Evolutionary conservation across 2,888 invertebrate genomes (phyloP).

Genomic region (Eupithecia subfuscata): DNA sequence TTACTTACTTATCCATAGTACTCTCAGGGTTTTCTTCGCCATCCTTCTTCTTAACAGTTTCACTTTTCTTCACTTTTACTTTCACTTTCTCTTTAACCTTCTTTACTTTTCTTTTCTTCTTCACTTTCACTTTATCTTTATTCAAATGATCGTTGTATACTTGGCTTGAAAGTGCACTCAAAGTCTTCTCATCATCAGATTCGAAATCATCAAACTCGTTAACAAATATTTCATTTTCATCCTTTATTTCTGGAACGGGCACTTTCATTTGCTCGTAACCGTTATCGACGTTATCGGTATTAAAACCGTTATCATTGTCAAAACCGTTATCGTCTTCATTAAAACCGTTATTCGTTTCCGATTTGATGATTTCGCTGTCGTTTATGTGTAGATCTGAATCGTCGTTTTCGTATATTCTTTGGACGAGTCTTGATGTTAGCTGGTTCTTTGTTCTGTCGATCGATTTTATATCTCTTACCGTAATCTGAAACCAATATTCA

Average conservation of each 20-base stretch:
- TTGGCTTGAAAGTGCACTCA: slow-evolving; percentile 21
- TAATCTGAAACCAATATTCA: slow-evolving; percentile 56
- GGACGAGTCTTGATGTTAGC: slow-evolving; percentile 52
- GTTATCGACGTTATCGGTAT: slow-evolving; percentile 9
- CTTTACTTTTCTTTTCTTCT: slow-evolving; percentile 45
- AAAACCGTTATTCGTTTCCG: slow-evolving; percentile 34
- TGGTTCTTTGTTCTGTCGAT: slow-evolving; percentile 56
- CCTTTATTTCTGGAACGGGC: slow-evolving; percentile 40
- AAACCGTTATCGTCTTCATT: slow-evolving; percentile 19
- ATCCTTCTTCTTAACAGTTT: slow-evolving; percentile 31
- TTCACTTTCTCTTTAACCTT: slow-evolving; percentile 36
- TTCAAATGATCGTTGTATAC: slow-evolving; percentile 49
- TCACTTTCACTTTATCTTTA: slow-evolving; percentile 37
- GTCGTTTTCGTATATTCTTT: slow-evolving; percentile 53
- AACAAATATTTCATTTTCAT: slow-evolving; percentile 48
- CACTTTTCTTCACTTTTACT: slow-evolving; percentile 22
- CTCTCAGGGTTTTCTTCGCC: slow-evolving; percentile 48
- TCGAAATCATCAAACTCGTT: slow-evolving; percentile 40
- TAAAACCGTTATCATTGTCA: slow-evolving; percentile 10
- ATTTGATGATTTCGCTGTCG: slow-evolving; percentile 50
- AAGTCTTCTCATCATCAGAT: slow-evolving; percentile 28
- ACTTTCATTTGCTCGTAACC: slow-evolving; percentile 14
- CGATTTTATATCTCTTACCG: slow-evolving; percentile 54
- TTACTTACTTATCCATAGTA: slow-evolving; percentile 55
- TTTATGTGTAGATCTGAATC: slow-evolving; percentile 54